These are phyloP conservation scores for Drosophila anomalata DNA, from an alignment of 2,888 invertebrate species.

Conservation along the genomic window DNA sequence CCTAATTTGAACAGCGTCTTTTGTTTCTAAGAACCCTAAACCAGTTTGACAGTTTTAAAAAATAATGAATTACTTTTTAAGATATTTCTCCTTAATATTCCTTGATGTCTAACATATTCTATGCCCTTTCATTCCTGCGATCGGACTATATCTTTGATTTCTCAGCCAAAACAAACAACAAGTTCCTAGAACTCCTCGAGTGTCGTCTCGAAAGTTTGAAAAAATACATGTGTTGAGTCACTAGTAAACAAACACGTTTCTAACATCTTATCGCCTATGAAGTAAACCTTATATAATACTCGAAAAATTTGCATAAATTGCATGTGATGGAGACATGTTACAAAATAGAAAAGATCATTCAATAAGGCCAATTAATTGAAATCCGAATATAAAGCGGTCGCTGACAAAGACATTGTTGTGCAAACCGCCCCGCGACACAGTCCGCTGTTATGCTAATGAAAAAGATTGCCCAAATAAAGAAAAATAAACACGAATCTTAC, in stretches of 20 bases:
- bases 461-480: conserved; percentile 39
- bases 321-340: conserved; percentile 19
- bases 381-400: conserved; percentile 9
- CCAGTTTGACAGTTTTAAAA: not conserved
- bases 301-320: conserved; percentile 26
- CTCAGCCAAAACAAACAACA: conserved; percentile 32
- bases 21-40: conserved; percentile 1
- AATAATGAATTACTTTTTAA: not conserved
- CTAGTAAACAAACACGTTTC: conserved; percentile 37
- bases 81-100: not conserved
- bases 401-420: conserved; percentile 39
- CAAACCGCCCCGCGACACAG: conserved; percentile 14
- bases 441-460: conserved; percentile 43
- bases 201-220: conserved; percentile 16
- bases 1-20: not conserved
- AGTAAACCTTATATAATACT: conserved; percentile 24
- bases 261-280: conserved; percentile 15
- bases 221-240: conserved; percentile 29
- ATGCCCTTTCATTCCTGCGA: conserved; percentile 1
- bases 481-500: conserved; percentile 5
- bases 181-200: conserved; percentile 31
- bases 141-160: conserved; percentile 26
- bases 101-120: not conserved
- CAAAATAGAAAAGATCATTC: conserved; percentile 24
- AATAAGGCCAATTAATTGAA: conserved; percentile 40